A percentile compares a stretch with the other conserved stretches of the same genome.
Conservation (phyloP, 2,888 invertebrate genomes). For the Pristionchus entomophagus region DNA sequence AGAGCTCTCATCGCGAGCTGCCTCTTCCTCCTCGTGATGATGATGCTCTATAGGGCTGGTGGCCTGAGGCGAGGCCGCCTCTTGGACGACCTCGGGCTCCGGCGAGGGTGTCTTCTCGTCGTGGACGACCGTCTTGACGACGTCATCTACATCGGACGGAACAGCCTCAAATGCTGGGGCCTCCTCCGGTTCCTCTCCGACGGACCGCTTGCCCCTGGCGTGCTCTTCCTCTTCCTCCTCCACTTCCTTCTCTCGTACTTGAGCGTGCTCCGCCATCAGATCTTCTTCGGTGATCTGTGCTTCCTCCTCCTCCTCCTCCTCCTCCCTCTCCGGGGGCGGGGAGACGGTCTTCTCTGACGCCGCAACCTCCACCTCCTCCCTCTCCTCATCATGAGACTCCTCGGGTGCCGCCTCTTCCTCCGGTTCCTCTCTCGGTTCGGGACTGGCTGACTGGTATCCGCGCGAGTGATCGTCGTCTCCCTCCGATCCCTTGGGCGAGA, state of each 20-base stretch:
- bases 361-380: neutral
- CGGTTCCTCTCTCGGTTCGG: slow-evolving; percentile 4
- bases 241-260: too few species aligned
- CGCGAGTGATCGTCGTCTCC: slow-evolving; percentile 9
- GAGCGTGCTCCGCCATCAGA: too few species aligned
- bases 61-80: slow-evolving; percentile 10
- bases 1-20: too few species aligned
- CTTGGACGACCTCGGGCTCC: neutral
- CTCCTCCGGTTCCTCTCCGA: too few species aligned
- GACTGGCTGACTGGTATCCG: slow-evolving; percentile 41
- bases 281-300: too few species aligned
- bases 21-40: too few species aligned
- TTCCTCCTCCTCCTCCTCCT: too few species aligned
- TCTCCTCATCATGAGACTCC: neutral
- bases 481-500: slow-evolving; percentile 20
- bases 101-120: neutral
- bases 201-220: slow-evolving; percentile 15
- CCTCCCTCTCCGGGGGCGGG: too few species aligned
- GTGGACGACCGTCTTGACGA: too few species aligned
- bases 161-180: too few species aligned
- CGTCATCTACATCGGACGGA: too few species aligned
- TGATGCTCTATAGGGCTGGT: too few species aligned
- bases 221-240: slow-evolving; percentile 35
- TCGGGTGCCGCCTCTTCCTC: neutral
- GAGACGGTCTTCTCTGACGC: slow-evolving; percentile 26